Base-by-base conservation (phyloP, 1,140 invertebrate species). In the Tenebrio molitor region DNA sequence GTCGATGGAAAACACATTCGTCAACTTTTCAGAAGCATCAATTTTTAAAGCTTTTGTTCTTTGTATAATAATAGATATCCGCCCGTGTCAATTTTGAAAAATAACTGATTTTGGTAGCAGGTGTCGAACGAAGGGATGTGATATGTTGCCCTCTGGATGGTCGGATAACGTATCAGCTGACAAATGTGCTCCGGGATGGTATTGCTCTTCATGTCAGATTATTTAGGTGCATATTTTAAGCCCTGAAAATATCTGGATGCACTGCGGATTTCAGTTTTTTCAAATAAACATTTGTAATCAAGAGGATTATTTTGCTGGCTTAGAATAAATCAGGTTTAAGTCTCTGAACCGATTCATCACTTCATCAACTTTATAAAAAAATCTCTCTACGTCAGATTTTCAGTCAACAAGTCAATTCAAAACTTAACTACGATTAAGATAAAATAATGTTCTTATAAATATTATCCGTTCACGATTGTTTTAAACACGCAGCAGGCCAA, bases 21-120 rank as follows among this genome's bases (percentile, higher is more conserved):
- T 39, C 36, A 39, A n/a, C 36, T 7, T 33, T 39, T 58, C 50
- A 58, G 50, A 58, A 7, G 50, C 1, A 12, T 21, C 23, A 14
- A 58, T 58, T 58, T 58, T 58, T 58, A 58, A 58, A 58, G 50
- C 50, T 58, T 58, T 58, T 58, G 50, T 58, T 58, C 50, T 58
- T 15, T 29, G 23, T 39, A n/a, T 58, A 58, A 58, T 29, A 58
- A 58, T 58, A 29, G 50, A 58, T 58, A 58, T 58, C 21, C 23
- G 50, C 50, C 23, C 29, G 6, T 58, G 50, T 58, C 50, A 58
- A 58, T 58, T 58, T 58, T 58, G 50, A 58, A 58, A 58, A 58
- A 58, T 58, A 15, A 58, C 50, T 29, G 50, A 58, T 58, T 58
- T 29, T 29, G 50, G 50, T 25, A 58, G 50, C 50, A 58, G 50